Base-by-base conservation (phyloP, 1,140 invertebrate genomes). In the Choristoneura fumiferana region DNA sequence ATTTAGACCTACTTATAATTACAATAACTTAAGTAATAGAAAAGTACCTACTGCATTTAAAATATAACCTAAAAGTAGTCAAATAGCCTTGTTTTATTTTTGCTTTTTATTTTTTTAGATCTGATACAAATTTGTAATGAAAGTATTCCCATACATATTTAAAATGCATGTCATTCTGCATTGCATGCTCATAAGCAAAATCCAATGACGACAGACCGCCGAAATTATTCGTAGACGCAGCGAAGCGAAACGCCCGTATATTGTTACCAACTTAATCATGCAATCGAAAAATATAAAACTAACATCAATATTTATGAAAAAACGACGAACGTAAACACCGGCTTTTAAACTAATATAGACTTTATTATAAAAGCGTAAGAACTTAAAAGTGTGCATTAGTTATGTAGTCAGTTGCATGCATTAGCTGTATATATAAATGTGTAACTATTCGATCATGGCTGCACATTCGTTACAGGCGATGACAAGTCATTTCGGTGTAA, bases 181-280 rank as follows among this genome's bases (percentile, higher is more conserved):
- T 29, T 18, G 43, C 43, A 29, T 8, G 22, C 17, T 22, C 43
- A 49, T 49, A 12, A 49, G 40, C 17, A 49, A 43, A 29, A 49
- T 49, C 18, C 22, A 49, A 49, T 49, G 43, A 49, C 43, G 12
- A 12, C 15, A 8, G 1, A n/a, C n/a, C 22, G 17, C 29, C 29
- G 22, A 29, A 8, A 8, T 18, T 3, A 22, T 43, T 43, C 14
- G 4, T 29, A 4, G 12, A 17, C 8, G n/a, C 43, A n/a, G 43
- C 18, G 17, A 49, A 49, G 43, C 43, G 43, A 49, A 49, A 49
- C 18, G 10, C 43, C 22, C 43, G 43, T 49, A 49, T 18, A 45
- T 18, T 2, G 4, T 15, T 33, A 49, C 43, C 43, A 49, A 49
- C 43, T 49, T 49, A 49, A n/a, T 12, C 12, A 33, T 49, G 43